These are phyloP conservation scores for Drosophila maculinotata DNA, from an alignment of 2,888 invertebrate genomes.

Conservation along the genomic window DNA sequence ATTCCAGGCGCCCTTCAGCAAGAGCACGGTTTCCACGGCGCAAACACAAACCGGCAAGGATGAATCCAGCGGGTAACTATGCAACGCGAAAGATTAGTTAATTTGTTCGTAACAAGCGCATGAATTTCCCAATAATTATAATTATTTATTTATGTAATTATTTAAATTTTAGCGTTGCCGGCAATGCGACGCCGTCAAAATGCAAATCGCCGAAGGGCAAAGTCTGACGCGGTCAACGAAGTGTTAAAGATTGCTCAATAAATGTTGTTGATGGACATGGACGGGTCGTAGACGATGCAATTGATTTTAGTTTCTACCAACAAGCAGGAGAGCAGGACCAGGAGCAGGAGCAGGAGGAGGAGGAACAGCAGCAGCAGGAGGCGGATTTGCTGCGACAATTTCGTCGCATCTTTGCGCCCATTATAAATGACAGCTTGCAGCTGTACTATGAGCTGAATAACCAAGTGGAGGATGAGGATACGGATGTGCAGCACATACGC, in stretches of 20 bases:
- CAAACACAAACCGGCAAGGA: conserved; percentile 84
- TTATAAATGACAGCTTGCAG: conserved; percentile 62
- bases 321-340: conserved; percentile 35
- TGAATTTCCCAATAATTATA: not conserved
- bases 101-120: no score
- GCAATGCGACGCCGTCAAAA: conserved; percentile 82
- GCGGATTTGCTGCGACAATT: conserved; percentile 72
- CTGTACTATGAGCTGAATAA: conserved; percentile 74
- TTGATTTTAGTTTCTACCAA: conserved; percentile 70
- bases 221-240: conserved; percentile 85
- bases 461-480: conserved; percentile 22
- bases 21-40: conserved; percentile 82
- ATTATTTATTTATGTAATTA: not conserved
- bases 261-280: conserved; percentile 71
- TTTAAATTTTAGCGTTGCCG: conserved; percentile 34
- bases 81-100: not conserved
- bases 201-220: conserved; percentile 83
- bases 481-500: conserved; percentile 66
- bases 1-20: conserved; percentile 85
- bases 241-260: conserved; percentile 85
- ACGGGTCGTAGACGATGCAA: conserved; percentile 56
- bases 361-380: conserved; percentile 17
- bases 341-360: conserved; percentile 4
- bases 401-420: conserved; percentile 69
- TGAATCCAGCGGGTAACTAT: conserved; percentile 71